These are phyloP conservation scores for Picus viridis DNA, from an alignment of 2,797 vertebrate species.

Conservation along the genomic window DNA sequence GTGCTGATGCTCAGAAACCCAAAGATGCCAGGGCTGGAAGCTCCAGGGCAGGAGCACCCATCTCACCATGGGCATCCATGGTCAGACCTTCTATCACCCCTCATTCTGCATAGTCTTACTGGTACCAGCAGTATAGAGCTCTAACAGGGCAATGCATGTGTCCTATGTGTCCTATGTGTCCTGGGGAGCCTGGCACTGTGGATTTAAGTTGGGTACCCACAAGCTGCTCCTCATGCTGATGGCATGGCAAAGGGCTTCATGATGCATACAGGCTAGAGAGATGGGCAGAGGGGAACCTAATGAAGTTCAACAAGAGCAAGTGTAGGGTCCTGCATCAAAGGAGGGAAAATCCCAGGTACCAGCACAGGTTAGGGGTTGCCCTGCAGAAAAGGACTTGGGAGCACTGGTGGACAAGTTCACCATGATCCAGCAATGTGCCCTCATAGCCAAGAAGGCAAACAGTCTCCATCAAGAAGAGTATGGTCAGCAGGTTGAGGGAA, in stretches of 20 bases:
- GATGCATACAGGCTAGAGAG: no score
- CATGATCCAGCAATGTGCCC: neutral
- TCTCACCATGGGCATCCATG: accelerated
- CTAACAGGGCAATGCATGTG: accelerated
- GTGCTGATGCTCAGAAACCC: neutral
- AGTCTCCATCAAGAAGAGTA: neutral
- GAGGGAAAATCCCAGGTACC: neutral
- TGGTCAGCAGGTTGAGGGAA: neutral
- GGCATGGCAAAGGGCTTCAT: neutral
- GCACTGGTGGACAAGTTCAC: neutral
- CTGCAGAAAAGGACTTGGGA: neutral
- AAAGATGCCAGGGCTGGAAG: neutral
- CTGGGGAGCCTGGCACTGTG: accelerated
- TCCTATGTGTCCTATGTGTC: accelerated
- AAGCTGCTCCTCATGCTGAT: accelerated
- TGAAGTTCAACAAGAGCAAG: neutral
- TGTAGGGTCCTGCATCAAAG: neutral
- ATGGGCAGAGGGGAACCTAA: neutral
- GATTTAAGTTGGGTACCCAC: accelerated
- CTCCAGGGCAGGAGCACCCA: neutral
- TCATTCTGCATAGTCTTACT: accelerated
- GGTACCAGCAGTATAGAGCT: accelerated
- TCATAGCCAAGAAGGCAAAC: neutral
- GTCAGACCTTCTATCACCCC: neutral
- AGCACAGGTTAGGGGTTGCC: neutral